Base-by-base conservation (phyloP, 2,888 invertebrate species). In the Ephialtes manifestator region DNA sequence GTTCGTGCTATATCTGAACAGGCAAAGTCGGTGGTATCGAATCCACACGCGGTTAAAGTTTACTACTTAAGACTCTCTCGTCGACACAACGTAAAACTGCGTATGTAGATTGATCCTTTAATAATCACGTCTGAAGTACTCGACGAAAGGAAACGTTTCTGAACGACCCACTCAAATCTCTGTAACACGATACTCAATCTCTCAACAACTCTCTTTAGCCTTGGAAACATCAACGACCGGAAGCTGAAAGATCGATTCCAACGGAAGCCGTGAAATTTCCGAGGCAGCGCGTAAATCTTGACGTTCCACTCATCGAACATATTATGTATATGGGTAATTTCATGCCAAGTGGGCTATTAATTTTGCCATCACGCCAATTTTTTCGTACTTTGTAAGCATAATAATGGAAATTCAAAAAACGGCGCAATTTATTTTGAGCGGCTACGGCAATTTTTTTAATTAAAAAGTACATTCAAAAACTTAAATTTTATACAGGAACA, bases 261-360 rank as follows among this genome's bases (percentile, higher is more conserved):
- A 15, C 48, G 75, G 63, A 76, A 76, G 76, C 43, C 51, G 51
- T 65, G 65, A 51, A 75, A 51, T 65, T 75, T 63, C 15, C 15
- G 58, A 46, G 39, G 63, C 51, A 11, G 35, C 28, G 15, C 43
- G 20, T 53, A 20, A 65, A 76, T 51, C 63, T 60, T 31, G 8
- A 4, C 28, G n/a, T 63, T 39, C 13, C 43, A 13, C 39, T 18
- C 43, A 65, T 65, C 20, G 65, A 39, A 2, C 39, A 20, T 11
- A 10, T 65, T 18, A 39, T n/a, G n/a, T n/a, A n/a, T n/a, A n/a
- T n/a, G n/a, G n/a, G n/a, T n/a, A n/a, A n/a, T n/a, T n/a, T n/a
- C n/a, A n/a, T n/a, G n/a, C n/a, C n/a, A n/a, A n/a, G n/a, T n/a
- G n/a, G n/a, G n/a, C n/a, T n/a, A n/a, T n/a, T n/a, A n/a, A n/a